Base-by-base conservation (phyloP, 2,797 vertebrate species). In the Amblyopsis hoosieri region DNA sequence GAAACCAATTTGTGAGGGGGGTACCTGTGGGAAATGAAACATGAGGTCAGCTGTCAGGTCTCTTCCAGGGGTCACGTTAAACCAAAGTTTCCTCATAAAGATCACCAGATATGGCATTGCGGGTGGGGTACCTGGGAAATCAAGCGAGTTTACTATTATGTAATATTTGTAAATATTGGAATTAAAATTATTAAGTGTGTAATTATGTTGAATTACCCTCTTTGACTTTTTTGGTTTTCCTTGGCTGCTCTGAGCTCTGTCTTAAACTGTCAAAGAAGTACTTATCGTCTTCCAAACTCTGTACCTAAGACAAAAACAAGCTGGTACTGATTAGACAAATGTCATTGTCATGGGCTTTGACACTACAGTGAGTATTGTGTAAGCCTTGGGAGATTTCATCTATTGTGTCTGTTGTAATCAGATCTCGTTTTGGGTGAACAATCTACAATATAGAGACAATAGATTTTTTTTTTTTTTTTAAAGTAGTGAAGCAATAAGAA, bases 1-100 rank as follows among this genome's bases (percentile, higher is more conserved):
- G 6, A 15, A 29, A 45, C 12, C 2, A 52, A 51, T 6, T 8
- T 48, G 54, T 66, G 56, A 50, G 33, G 37, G 57, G 3, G 17
- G 52, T 75, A 91, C 97, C 95, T 99, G 97, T n/a, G 98, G 96
- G 78, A 94, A 99, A 73, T 99, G 96, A 81, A 99, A 97, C 14
- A 79, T 92, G 62, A 92, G 87, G 76, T 99, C 97, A 14, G 97
- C 96, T 0, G 89, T 89, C 52, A 91, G 4, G 54, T 99, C 96
- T 76, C 94, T 98, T 37, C 94, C 97, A 0, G 97, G 97, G 67
- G 9, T 75, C 56, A 98, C 94, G 0, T 92, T 96, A 71, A 99
- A 90, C 97, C 97, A 99, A 14, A 99, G 88, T 79, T 98, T 99
- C 85, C 96, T 91, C 94, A 96, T 95, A 65, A 95, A 96, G 61